phyloP scores from a whole-genome alignment of 2,797 vertebrate genomes.

The Euphonia xanthogaster region DNA sequence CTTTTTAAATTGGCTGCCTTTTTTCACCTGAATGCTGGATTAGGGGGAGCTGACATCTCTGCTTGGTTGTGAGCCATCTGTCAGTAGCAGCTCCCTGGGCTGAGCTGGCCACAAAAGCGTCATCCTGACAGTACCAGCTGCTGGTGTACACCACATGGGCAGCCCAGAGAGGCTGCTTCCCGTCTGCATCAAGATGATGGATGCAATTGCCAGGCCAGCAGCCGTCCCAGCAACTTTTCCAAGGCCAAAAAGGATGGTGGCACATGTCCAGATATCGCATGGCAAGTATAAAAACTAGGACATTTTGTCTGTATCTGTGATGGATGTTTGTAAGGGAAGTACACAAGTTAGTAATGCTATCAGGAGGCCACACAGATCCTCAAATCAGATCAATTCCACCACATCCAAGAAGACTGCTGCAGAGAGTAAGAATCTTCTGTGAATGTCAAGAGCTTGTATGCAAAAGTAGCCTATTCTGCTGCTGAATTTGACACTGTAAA shows the following conservation, averaged over 20 bases:
- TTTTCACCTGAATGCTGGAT: not conserved
- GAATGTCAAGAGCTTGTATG: not conserved
- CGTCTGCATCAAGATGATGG: conserved; percentile 60
- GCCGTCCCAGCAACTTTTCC: conserved; percentile 36
- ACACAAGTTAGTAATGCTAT: fast-evolving
- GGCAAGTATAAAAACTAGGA: conserved; percentile 16
- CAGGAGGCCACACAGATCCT: fast-evolving
- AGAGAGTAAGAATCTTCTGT: not conserved
- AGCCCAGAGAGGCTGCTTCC: conserved; percentile 45
- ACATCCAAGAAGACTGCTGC: not conserved
- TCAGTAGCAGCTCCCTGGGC: conserved; percentile 46
- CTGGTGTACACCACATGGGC: not conserved
- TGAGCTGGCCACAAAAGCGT: conserved; percentile 53
- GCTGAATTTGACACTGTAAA: not conserved
- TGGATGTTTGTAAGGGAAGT: not conserved
- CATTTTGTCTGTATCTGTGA: not conserved
- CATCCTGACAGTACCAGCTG: conserved; percentile 55
- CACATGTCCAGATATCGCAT: conserved; percentile 57
- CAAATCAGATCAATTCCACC: not conserved
- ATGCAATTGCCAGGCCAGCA: conserved; percentile 45
- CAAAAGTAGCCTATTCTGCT: not conserved
- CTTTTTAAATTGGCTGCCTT: not conserved
- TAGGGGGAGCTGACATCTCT: conserved; percentile 1
- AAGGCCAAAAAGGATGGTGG: conserved; percentile 65
- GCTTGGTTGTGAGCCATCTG: conserved; percentile 42